A percentile compares a stretch with the other conserved stretches of the same genome.
Conservation (phyloP, 1,140 invertebrate genomes). For the Hypsibius dujardini region DNA sequence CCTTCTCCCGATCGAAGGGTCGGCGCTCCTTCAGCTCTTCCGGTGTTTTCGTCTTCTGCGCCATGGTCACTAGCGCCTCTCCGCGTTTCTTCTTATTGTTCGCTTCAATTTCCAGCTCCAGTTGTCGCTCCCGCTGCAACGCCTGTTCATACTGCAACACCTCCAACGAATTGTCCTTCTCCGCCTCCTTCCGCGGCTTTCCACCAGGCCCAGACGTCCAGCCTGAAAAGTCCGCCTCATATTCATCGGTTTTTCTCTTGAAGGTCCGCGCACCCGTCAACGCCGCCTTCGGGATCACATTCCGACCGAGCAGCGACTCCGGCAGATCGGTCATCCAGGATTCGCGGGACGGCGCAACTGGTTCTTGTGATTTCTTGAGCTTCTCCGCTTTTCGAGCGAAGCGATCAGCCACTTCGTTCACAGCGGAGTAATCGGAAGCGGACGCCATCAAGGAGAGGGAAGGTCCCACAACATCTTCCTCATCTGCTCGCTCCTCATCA, state of each 20-base stretch:
- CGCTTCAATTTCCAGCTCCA: background rate
- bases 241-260: constrained; percentile 9
- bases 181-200: background rate
- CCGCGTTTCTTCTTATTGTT: background rate
- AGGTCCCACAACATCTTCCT: background rate
- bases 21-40: background rate
- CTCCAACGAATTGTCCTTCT: background rate
- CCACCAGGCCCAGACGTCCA: background rate
- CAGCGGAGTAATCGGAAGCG: background rate
- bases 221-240: background rate
- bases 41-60: background rate
- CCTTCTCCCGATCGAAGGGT: constrained; percentile 4
- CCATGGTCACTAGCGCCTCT: background rate
- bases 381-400: background rate
- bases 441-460: background rate
- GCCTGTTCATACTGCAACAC: background rate
- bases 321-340: background rate
- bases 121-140: background rate
- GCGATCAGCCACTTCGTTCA: background rate
- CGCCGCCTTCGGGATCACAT: background rate
- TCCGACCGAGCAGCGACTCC: background rate
- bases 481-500: background rate
- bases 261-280: background rate
- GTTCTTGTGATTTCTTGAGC: background rate
- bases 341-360: background rate